Evolutionary conservation across 2,888 invertebrate genomes (phyloP).

Genomic region (Plagodis pulveraria): DNA sequence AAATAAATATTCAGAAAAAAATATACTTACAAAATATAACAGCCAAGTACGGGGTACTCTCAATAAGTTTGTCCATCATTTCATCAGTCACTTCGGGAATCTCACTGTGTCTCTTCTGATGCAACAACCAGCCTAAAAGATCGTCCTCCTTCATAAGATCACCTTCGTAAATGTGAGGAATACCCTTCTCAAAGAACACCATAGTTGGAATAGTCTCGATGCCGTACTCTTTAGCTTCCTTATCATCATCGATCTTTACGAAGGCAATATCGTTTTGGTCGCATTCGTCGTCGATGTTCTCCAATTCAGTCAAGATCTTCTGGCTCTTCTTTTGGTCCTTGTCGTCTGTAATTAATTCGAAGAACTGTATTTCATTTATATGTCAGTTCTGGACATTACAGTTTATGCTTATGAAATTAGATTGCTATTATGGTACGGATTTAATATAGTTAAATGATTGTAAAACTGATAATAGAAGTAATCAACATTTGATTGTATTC

Average conservation of each 20-base stretch:
- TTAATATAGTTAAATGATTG: background rate
- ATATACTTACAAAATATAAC: slow-evolving; percentile 95
- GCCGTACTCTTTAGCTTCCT: slow-evolving; percentile 95
- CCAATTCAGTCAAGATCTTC: slow-evolving; percentile 92
- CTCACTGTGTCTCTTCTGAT: slow-evolving; percentile 95
- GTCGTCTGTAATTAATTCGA: slow-evolving; percentile 88
- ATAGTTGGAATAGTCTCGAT: slow-evolving; percentile 93
- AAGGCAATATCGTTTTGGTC: slow-evolving; percentile 96
- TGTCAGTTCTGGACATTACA: slow-evolving; percentile 74
- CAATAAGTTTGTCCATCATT: slow-evolving; percentile 96
- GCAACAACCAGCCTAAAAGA: slow-evolving; percentile 94
- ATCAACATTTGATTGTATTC: too few relatives aligned
- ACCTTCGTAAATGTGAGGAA: slow-evolving; percentile 91
- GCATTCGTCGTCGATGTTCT: slow-evolving; percentile 97
- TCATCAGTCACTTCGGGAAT: slow-evolving; percentile 97
- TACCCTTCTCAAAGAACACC: slow-evolving; percentile 90
- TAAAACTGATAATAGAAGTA: too few relatives aligned
- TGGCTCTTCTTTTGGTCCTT: slow-evolving; percentile 96
- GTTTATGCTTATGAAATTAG: slow-evolving; percentile 46
- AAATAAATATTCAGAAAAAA: too few relatives aligned
- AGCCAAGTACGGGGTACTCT: slow-evolving; percentile 91
- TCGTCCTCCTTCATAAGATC: slow-evolving; percentile 96
- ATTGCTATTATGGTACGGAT: slow-evolving; percentile 16
- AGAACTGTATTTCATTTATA: slow-evolving; percentile 82
- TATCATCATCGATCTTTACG: slow-evolving; percentile 95